Base-by-base conservation (phyloP, 1,140 invertebrate species). In the Dendroctonus valens region DNA sequence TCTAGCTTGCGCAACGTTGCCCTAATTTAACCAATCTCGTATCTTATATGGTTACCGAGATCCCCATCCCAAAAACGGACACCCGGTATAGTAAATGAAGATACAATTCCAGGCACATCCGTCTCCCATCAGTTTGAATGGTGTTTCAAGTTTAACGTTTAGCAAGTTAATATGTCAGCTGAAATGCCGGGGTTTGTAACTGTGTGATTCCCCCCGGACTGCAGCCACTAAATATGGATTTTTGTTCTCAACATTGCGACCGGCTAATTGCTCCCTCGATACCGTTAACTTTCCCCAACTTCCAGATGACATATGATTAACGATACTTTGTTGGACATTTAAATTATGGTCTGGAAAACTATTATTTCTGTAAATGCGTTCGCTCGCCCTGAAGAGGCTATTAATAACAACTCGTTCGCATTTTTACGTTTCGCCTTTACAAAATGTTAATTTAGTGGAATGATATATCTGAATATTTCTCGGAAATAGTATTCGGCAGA, bases 291-390 rank as follows among this genome's bases (percentile, higher is more conserved):
- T 59, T 59, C 9, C 26, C 26, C 58, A 48, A 59, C 58, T 48
- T 59, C 26, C 58, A 50, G 58, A 59, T 50, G 58, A 59, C 58
- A 42, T 59, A 46, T 59, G 58, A 59, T 59, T 59, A 59, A 59
- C 58, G 58, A 59, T 50, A 59, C 58, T 59, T 59, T 59, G 58
- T 59, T 59, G 58, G 44, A 59, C 12, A 41, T 50, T 59, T 59
- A 59, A 59, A 59, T 59, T 59, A 59, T 59, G 26, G 58, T 39
- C 41, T 37, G 58, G 14, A 37, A 15, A 59, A 59, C 58, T 59
- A 59, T 59, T 59, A 59, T 50, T 48, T 59, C 48, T 15, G 42
- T 59, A 46, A 59, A 55, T 55, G 15, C 15, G 37, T 15, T 59
- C n/a, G 7, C 39, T 59, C 15, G 38, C 11, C 44, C 39, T 59